Percentiles rank a stretch among this genome's conserved stretches.
phyloP scores from a whole-genome alignment of 2,797 vertebrate genomes.

The Periparus ater region DNA sequence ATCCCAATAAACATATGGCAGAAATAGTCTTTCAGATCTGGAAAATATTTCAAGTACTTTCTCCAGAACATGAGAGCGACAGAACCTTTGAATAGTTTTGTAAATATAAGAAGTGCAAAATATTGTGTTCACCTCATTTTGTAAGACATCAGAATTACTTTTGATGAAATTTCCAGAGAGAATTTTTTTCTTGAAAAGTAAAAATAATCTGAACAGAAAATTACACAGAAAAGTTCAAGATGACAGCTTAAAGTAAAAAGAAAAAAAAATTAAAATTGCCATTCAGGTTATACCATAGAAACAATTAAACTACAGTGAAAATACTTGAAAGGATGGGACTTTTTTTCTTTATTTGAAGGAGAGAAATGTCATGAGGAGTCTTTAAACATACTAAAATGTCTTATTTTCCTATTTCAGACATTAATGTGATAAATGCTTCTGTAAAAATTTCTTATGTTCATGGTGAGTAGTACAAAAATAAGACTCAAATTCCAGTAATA shows the following conservation, averaged over 20 bases:
- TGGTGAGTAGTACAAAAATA: background rate
- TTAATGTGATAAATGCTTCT: background rate
- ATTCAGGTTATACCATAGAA: background rate
- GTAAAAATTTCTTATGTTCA: background rate
- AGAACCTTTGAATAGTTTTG: background rate
- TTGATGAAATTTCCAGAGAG: background rate
- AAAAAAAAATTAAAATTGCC: background rate
- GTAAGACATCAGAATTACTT: background rate
- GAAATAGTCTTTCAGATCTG: background rate
- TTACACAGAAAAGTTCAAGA: background rate
- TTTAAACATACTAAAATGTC: background rate
- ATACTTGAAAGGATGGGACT: background rate
- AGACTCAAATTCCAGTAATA: background rate
- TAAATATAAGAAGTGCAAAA: background rate
- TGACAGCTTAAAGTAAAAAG: background rate
- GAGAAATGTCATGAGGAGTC: background rate
- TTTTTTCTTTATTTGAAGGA: background rate
- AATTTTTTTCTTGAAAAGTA: background rate
- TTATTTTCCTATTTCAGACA: background rate
- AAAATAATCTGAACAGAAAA: background rate
- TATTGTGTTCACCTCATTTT: background rate
- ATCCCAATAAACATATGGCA: background rate
- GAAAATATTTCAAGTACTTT: background rate
- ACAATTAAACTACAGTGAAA: background rate
- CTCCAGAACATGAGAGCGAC: background rate